Base-by-base conservation (phyloP, 1,140 invertebrate genomes). In the Philotrypesis tridentata region DNA sequence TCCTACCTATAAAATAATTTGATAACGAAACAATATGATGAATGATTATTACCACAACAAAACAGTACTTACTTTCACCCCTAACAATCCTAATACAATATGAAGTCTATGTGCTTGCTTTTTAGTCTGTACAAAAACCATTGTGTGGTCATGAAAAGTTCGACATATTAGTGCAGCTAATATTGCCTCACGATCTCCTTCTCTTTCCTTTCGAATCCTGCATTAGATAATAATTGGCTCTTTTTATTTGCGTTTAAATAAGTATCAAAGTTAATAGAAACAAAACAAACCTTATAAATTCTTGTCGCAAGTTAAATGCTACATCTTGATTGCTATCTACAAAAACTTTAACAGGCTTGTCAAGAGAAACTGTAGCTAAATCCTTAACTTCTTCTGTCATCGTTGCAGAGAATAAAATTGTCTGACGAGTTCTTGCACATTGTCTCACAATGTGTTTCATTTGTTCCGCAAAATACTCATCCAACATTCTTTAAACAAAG, bases 311-410 rank as follows among this genome's bases (percentile, higher is more conserved):
- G 92, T 99, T 98, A 82, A 97, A 96, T 2, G 98, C 98, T 7
- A 99, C 97, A 87, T 98, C 96, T 87, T 97, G 97, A 91, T 98
- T 99, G 79, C 96, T 98, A 89, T 99, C 97, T 0, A 99, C 96
- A 91, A 98, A 98, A 76, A 99, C 94, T 91, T 97, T 98, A 11
- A 99, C 95, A 0, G 99, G 98, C 83, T 97, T 96, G 67, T 96
- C 95, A 6, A 99, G 92, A 0, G 98, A 99, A 0, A 99, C 95
- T 2, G 97, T 93, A 0, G 97, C 97, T 65, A 99, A 92, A 92
- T 99, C 97, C 91, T 97, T 96, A 0, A 99, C 98, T 91, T 97
- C 95, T 71, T 99, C 98, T 5, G 97, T 99, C 98, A 99, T 99
- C 2, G 99, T 99, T 17, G 99, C 99, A 2, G 98, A 99, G 92